Evolutionary conservation across 1,140 invertebrate genomes (phyloP).

Genomic region (Trachymyrmex cornetzi): DNA sequence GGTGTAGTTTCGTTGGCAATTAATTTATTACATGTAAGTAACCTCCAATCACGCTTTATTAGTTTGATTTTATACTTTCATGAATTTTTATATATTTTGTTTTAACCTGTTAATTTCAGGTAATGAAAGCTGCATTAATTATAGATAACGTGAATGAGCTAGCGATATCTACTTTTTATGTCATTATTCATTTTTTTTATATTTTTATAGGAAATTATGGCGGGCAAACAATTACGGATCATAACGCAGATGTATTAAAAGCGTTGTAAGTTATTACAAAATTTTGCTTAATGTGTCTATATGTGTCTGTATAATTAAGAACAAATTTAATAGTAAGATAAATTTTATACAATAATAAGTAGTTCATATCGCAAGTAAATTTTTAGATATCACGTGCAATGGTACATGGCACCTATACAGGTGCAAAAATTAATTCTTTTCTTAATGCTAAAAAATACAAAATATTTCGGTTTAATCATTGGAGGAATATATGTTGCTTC

Average conservation of each 20-base stretch:
- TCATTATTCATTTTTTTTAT: slow-evolving; percentile 15
- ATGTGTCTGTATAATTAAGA: not conserved
- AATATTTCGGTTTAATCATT: not conserved
- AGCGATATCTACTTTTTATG: not conserved
- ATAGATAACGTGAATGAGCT: not conserved
- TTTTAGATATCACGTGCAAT: slow-evolving; percentile 36
- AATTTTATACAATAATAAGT: slow-evolving; percentile 14
- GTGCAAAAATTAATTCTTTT: slow-evolving; percentile 54
- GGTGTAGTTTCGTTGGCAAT: slow-evolving; percentile 12
- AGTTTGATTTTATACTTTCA: not conserved
- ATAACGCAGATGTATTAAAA: not conserved
- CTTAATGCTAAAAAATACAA: slow-evolving; percentile 27
- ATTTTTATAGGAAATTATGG: slow-evolving; percentile 30
- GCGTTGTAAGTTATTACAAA: slow-evolving; percentile 8
- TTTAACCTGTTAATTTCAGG: slow-evolving; percentile 22
- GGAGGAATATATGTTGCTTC: slow-evolving; percentile 33
- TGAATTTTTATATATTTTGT: not conserved
- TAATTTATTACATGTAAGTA: slow-evolving; percentile 37
- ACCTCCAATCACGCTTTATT: not conserved
- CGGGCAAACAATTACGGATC: slow-evolving; percentile 18
- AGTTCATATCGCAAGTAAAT: not conserved
- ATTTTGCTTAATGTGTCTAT: not conserved
- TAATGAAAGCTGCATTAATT: slow-evolving; percentile 6
- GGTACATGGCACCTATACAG: not conserved
- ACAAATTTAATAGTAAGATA: not conserved